Evolutionary conservation across 2,888 invertebrate species (phyloP), one percentile per base, ranked within the genome.

Genomic region (Cryptocephalus moraei): DNA sequence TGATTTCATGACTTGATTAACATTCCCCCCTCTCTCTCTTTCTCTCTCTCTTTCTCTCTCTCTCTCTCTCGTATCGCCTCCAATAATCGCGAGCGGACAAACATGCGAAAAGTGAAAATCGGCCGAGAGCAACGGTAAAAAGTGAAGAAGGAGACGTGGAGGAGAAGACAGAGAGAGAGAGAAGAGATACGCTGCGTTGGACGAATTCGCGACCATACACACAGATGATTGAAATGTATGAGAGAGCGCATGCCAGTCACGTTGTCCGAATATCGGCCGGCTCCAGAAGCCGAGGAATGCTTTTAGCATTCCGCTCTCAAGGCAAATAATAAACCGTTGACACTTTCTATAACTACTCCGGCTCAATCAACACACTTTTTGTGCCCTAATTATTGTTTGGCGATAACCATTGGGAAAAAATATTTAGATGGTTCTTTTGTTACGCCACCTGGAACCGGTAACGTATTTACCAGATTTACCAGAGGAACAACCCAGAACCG

Each of bases 271-370:
- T 60, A 57, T 58, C 58, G 58, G 59, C 51, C 59, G 58, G 52
- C 52, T 58, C 56, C 62, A 61, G 62, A 58, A 62, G 63, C 58
- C 48, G 47, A 54, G 60, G 67, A 67, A 69, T 67, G 67, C 66
- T 63, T 65, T 69, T 64, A 67, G 63, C 64, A 67, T 66, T 66
- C 67, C 65, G 61, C 61, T 56, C 57, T 58, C 53, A 62, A 60
- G 59, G 61, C 65, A 67, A 66, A 67, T 67, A 66, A 65, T 66
- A 64, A 64, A 63, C 62, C 60, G 60, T 62, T 65, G 63, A 65
- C 65, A 66, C 67, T 65, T 62, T 65, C 61, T 62, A 62, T 64
- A 65, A 62, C 60, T 58, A 55, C 60, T 56, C 53, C 52, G 51
- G 54, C 44, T 60, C 61, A 58, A 62, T 61, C 62, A 61, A 56